Base-by-base conservation (phyloP, 2,113 vertebrate genomes). In the Caretta caretta region DNA sequence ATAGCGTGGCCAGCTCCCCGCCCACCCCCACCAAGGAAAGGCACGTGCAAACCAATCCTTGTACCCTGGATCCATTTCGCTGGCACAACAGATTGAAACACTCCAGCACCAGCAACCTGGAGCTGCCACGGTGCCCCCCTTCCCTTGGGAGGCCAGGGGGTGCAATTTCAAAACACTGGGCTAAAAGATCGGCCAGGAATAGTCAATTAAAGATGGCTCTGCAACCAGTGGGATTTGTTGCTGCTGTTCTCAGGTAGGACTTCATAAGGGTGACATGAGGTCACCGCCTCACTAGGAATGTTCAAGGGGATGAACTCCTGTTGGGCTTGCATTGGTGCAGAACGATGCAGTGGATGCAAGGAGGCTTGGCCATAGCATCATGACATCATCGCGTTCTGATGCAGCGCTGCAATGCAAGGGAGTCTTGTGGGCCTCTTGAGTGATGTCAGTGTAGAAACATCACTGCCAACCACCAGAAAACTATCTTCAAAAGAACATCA, bases 101-200 rank as follows among this genome's bases (percentile, higher is more conserved):
- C 42, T 25, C n/a, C 62, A 57, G 10, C 0, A 0, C 46, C 29
- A 50, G 48, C 16, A 79, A 42, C 85, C 1, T 4, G 20, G 59
- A 1, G 4, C 12, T 42, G 5, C 8, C 29, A 35, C 17, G 3
- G 5, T n/a, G 72, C 29, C 14, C 19, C 42, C 22, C 42, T 20
- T 7, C 13, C 16, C 10, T 31, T 10, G 46, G 14, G 22, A 9
- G 56, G 22, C 9, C 49, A 54, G 69, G 25, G 5, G 11, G 10
- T 76, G 22, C 75, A 79, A 78, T 6, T 25, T 6, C 31, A 22
- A 46, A 49, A 46, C 17, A 2, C 1, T 9, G 22, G 42, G 38
- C 24, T 27, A 48, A 24, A 48, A 46, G 10, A 25, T 22, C 24
- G 27, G 24, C 35, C 49, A 38, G 27, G 38, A 87, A 49, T 1